phyloP scores from a whole-genome alignment of 2,888 invertebrate genomes.

The Caenorhabditis sinica region DNA sequence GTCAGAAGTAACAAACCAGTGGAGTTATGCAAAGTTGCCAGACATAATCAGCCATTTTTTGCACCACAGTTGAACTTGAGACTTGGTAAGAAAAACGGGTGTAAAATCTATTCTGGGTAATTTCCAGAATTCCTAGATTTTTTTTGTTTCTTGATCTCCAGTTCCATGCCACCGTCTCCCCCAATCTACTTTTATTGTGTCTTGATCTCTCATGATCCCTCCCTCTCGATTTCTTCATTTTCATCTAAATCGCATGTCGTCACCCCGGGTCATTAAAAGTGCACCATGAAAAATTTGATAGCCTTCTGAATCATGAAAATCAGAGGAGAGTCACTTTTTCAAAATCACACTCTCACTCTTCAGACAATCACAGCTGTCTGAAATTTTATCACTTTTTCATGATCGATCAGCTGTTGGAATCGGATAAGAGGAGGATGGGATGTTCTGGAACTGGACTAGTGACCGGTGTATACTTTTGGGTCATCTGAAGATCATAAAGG shows the following conservation, averaged over 20 bases:
- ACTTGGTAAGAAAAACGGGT: conserved; percentile 65
- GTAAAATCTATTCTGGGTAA: too few relatives aligned
- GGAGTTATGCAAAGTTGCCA: conserved; percentile 58
- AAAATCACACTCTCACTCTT: too few relatives aligned
- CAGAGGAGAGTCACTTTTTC: background rate
- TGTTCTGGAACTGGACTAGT: conserved; percentile 19
- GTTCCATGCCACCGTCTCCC: too few relatives aligned
- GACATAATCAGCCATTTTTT: conserved; percentile 64
- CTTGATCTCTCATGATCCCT: background rate
- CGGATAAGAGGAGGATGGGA: background rate
- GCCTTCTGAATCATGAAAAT: background rate
- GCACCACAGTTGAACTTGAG: conserved; percentile 70
- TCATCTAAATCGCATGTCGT: background rate
- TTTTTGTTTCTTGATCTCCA: background rate
- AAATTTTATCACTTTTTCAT: conserved; percentile 22
- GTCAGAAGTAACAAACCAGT: conserved; percentile 85
- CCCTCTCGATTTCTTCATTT: background rate
- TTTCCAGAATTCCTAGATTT: too few relatives aligned
- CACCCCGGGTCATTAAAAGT: background rate
- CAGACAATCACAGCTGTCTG: conserved; percentile 23
- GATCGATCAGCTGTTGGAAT: background rate
- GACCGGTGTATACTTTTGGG: background rate
- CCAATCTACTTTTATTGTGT: conserved; percentile 6
- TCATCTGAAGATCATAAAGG: background rate
- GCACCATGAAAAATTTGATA: conserved; percentile 6